A percentile compares a stretch with the other conserved stretches of the same genome.
Evolutionary conservation across 2,888 invertebrate species (phyloP).

Genomic region (Drosophila cognata): DNA sequence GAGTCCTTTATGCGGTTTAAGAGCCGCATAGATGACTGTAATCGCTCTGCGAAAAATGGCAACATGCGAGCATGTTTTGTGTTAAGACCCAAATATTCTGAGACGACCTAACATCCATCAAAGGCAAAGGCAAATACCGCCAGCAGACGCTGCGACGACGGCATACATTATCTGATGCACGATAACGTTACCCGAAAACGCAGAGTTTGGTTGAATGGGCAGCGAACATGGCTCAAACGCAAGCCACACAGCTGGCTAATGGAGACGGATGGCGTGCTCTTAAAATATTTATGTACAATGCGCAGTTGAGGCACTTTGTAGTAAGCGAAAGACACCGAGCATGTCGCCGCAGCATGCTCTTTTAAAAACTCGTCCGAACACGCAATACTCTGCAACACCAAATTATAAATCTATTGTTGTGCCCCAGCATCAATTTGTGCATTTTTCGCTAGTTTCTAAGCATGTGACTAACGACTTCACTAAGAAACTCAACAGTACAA

Average conservation of each 20-base stretch:
- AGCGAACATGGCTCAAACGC: slow-evolving; percentile 12
- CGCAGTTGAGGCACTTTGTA: slow-evolving; percentile 50
- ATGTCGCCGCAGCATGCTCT: slow-evolving; percentile 24
- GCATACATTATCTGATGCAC: slow-evolving; percentile 56
- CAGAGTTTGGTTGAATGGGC: slow-evolving; percentile 29
- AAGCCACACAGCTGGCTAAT: slow-evolving; percentile 58
- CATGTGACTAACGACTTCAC: neutral
- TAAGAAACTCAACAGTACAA: neutral
- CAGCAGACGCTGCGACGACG: slow-evolving; percentile 16
- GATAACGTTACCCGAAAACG: slow-evolving; percentile 47
- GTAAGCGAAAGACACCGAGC: slow-evolving; percentile 34
- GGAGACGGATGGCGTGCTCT: slow-evolving; percentile 67
- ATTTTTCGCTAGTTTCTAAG: slow-evolving; percentile 11
- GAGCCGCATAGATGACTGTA: slow-evolving; percentile 59
- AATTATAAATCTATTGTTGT: slow-evolving; percentile 45
- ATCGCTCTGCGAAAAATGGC: slow-evolving; percentile 61
- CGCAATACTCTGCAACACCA: slow-evolving; percentile 25
- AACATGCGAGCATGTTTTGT: slow-evolving; percentile 38
- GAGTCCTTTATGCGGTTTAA: slow-evolving; percentile 62
- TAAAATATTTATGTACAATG: slow-evolving; percentile 62
- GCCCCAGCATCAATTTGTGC: slow-evolving; percentile 9
- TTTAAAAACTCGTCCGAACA: slow-evolving; percentile 35
- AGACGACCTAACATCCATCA: slow-evolving; percentile 47
- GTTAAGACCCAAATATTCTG: slow-evolving; percentile 3
- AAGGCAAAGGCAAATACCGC: slow-evolving; percentile 32